These are phyloP conservation scores for Acanthaster planci DNA, from an alignment of 35 echinoderm and acorn worm genomes.

Conservation along the genomic window DNA sequence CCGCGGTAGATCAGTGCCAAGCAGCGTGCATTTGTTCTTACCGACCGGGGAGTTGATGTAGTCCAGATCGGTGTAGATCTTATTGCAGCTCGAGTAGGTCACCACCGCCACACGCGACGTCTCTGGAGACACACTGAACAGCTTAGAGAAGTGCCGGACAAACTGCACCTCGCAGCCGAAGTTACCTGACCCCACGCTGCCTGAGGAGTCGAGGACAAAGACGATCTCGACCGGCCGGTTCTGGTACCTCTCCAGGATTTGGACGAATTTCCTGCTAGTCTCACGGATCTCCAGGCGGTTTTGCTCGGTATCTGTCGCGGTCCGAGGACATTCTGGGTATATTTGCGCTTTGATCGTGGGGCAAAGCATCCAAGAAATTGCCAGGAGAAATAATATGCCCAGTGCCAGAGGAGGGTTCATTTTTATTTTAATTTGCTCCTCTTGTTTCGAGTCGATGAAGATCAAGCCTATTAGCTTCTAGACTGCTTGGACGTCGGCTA, in stretches of 20 bases:
- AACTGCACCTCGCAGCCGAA: slow-evolving; percentile 39
- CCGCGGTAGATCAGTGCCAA: not conserved
- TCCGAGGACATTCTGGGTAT: not conserved
- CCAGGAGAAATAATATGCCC: no score
- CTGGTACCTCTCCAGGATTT: slow-evolving; percentile 1
- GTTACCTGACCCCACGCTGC: slow-evolving; percentile 29
- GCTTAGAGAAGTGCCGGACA: slow-evolving; percentile 7
- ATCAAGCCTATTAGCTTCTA: no score
- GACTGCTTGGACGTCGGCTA: no score
- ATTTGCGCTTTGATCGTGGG: not conserved
- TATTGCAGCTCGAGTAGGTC: slow-evolving; percentile 39
- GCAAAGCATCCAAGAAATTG: not conserved
- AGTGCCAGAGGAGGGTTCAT: no score
- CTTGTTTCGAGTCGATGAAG: no score
- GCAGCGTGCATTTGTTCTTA: slow-evolving; percentile 69
- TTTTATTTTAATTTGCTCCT: no score
- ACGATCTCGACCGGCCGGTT: slow-evolving; percentile 30
- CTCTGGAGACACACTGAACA: slow-evolving; percentile 30
- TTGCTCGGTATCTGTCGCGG: not conserved
- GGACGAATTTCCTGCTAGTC: not conserved
- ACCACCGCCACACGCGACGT: slow-evolving; percentile 36
- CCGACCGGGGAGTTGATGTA: slow-evolving; percentile 46
- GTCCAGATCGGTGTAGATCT: slow-evolving; percentile 42
- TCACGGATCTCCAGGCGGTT: not conserved
- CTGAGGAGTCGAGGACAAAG: slow-evolving; percentile 44